Base-by-base conservation (phyloP, 2,113 vertebrate species). In the Riparia riparia region DNA sequence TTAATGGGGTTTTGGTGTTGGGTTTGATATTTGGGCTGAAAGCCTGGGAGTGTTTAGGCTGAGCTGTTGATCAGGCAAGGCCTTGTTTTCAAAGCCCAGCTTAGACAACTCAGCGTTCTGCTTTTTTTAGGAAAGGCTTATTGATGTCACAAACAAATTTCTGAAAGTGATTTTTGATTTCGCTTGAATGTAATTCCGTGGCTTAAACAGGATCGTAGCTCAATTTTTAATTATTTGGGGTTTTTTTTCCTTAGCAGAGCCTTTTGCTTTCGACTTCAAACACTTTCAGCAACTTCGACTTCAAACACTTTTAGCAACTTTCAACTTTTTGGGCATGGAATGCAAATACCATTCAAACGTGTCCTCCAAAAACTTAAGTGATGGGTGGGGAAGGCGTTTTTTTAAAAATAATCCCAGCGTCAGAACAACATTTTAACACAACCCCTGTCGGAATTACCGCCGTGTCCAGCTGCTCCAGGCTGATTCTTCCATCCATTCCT, bases 341-440 rank as follows among this genome's bases (percentile, higher is more conserved):
- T 94, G 95, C 85, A 94, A 96, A 95, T 39, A 53, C 51, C 26
- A 76, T 82, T 93, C 89, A 83, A 78, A 96, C 57, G 4, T 1
- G 2, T 29, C 74, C 78, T 92, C 32, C 63, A 14, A 45, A 74
- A 64, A 20, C 49, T 45, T 3, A 29, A 16, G 1, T 3, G 70
- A 37, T 84, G 86, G 77, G 57, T 82, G 89, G 45, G 65, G 65
- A 85, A 94, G 39, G 57, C 0, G 16, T 31, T 53, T 6, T 22
- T 22, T 25, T 15, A 7, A 5, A 10, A 39, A 24, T 53, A 76
- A 37, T 5, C 53, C 15, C 20, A 1, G 26, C 58, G 42, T 72
- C 64, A 34, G 39, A 73, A 29, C 63, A 76, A 70, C 71, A 42
- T 92, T 95, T 96, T 65, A 71, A 71, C 50, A 19, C 25, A 78